Evolutionary conservation across 2,113 vertebrate genomes (phyloP).

Genomic region (Pontoporia blainvillei): DNA sequence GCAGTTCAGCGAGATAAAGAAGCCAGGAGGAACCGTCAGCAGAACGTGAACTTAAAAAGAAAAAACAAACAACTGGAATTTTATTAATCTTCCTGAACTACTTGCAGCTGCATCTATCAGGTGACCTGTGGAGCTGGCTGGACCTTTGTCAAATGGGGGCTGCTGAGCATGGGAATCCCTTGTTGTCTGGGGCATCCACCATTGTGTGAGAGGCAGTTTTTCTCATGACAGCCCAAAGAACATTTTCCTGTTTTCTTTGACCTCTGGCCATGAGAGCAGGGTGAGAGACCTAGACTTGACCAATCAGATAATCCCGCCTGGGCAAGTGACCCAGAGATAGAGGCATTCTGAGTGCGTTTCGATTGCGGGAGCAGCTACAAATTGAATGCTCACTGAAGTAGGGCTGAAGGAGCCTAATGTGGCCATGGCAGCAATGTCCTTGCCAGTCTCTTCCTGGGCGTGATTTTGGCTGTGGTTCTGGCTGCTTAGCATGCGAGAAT

Average conservation of each 20-base stretch:
- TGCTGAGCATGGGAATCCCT: not conserved
- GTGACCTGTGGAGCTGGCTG: not conserved
- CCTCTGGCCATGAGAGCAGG: not conserved
- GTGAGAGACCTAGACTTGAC: not conserved
- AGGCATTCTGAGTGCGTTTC: fast-evolving
- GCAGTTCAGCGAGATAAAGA: not conserved
- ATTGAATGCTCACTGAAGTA: fast-evolving
- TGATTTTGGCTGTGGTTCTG: not conserved
- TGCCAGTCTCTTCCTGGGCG: not conserved
- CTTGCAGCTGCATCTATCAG: not conserved
- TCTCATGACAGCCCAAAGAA: not conserved
- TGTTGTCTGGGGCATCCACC: not conserved
- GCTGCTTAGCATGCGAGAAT: too few relatives aligned
- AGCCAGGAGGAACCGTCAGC: not conserved
- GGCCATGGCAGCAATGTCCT: not conserved
- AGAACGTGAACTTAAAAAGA: not conserved
- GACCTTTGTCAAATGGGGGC: too few relatives aligned
- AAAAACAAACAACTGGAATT: not conserved
- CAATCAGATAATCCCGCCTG: not conserved
- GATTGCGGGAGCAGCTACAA: not conserved
- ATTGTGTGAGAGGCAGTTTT: not conserved
- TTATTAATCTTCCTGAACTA: not conserved
- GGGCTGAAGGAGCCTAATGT: not conserved
- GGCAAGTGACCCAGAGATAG: not conserved
- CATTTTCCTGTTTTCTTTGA: not conserved